These are phyloP conservation scores for Babyrousa celebensis DNA, from an alignment of 2,797 vertebrate species.

Conservation along the genomic window DNA sequence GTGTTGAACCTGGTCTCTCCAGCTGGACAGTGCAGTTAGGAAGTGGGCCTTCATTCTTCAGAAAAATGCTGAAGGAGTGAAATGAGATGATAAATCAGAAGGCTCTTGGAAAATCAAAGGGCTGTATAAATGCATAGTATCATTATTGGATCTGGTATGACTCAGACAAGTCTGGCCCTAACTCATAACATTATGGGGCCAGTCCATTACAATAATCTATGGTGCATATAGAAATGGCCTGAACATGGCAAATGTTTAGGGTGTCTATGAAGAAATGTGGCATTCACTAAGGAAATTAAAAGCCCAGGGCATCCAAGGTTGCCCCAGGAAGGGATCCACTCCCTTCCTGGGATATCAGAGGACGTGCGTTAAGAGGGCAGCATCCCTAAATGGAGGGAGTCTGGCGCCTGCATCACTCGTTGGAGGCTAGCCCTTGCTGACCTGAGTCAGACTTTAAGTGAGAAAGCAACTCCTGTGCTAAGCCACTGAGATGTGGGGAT, in stretches of 20 bases:
- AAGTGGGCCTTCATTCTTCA: neutral
- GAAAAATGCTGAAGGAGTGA: slow-evolving; percentile 20
- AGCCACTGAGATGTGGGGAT: neutral
- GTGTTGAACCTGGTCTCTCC: neutral
- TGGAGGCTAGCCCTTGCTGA: neutral
- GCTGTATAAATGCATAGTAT: slow-evolving; percentile 22
- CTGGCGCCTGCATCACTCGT: neutral
- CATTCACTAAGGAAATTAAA: slow-evolving; percentile 33
- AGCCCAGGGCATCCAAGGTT: neutral
- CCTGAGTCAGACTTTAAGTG: neutral
- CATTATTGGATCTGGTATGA: neutral
- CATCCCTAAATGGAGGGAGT: neutral
- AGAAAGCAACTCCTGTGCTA: neutral
- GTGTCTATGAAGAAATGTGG: neutral
- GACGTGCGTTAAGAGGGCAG: neutral
- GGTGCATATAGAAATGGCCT: neutral
- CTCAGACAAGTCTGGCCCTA: neutral
- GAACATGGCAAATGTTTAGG: neutral
- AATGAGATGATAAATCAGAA: slow-evolving; percentile 56
- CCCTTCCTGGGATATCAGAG: neutral
- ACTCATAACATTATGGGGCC: slow-evolving; percentile 23
- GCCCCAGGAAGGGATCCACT: neutral
- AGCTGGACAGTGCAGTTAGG: neutral
- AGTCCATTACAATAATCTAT: neutral
- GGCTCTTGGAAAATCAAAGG: slow-evolving; percentile 64